A percentile compares a stretch with the other conserved stretches of the same genome.
These are phyloP conservation scores for Parnassius smintheus DNA, from an alignment of 2,888 invertebrate species.

Conservation along the genomic window DNA sequence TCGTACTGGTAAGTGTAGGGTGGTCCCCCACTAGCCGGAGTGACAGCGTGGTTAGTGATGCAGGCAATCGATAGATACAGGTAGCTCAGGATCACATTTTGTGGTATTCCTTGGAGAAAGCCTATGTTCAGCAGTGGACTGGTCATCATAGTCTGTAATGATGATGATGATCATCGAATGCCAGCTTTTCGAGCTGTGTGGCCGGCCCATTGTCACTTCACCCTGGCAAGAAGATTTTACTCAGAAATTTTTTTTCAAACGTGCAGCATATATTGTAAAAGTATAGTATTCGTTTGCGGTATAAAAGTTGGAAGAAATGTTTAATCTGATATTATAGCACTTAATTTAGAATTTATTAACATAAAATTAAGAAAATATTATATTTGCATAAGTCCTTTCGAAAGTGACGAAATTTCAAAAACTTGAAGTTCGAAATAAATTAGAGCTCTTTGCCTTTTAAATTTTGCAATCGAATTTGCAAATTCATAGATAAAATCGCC, in stretches of 20 bases:
- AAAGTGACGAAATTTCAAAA: conserved; percentile 22
- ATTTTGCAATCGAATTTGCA: conserved; percentile 8
- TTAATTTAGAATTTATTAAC: conserved; percentile 12
- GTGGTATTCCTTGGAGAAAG: too few relatives aligned
- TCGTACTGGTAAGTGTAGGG: too few relatives aligned
- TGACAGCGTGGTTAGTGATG: too few relatives aligned
- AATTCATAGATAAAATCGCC: conserved; percentile 2
- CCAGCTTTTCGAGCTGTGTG: too few relatives aligned
- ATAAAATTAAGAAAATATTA: conserved; percentile 6
- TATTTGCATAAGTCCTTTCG: conserved; percentile 14
- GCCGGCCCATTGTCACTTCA: too few relatives aligned
- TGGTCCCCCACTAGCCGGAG: too few relatives aligned
- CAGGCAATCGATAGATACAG: too few relatives aligned
- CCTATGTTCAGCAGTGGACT: too few relatives aligned
- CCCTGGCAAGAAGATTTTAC: too few relatives aligned
- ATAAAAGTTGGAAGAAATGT: conserved; percentile 13
- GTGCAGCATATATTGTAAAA: not conserved
- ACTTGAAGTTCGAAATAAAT: conserved; percentile 20
- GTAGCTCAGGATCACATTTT: too few relatives aligned
- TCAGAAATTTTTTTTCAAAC: not conserved
- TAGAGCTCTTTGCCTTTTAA: conserved; percentile 11
- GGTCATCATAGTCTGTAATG: too few relatives aligned
- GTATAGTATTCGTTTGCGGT: conserved; percentile 1
- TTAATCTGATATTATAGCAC: not conserved
- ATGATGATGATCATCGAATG: too few relatives aligned